These are phyloP conservation scores for Habroteleia sp. DNA, from an alignment of 2,888 invertebrate species.

Conservation along the genomic window DNA sequence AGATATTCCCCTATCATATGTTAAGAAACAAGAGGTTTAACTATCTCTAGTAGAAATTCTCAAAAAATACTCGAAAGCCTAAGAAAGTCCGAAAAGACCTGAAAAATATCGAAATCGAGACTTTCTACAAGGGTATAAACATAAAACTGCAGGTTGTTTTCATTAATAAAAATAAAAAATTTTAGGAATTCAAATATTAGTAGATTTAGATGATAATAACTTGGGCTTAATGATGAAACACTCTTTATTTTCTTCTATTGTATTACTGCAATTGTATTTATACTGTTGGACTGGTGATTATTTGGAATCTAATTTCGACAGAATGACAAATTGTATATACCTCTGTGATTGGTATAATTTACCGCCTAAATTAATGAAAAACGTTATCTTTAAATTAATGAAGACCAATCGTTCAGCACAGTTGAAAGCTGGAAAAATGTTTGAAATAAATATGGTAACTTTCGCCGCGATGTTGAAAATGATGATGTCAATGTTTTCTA, in stretches of 20 bases:
- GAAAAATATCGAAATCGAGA: too few species aligned
- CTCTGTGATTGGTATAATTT: conserved; percentile 49
- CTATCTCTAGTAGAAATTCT: too few species aligned
- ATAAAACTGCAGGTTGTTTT: too few species aligned
- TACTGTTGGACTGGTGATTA: conserved; percentile 56
- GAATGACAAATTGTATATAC: conserved; percentile 42
- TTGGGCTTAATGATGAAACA: conserved; percentile 36
- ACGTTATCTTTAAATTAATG: conserved; percentile 40
- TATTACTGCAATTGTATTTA: conserved; percentile 54
- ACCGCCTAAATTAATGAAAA: conserved; percentile 38
- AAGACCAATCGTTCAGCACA: conserved; percentile 41
- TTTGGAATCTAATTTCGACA: conserved; percentile 52
- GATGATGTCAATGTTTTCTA: conserved; percentile 62
- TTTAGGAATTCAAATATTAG: conserved; percentile 58
- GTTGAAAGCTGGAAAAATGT: conserved; percentile 49
- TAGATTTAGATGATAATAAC: conserved; percentile 40
- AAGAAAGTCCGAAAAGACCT: too few species aligned
- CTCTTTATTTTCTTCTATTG: conserved; percentile 32
- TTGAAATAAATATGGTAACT: conserved; percentile 51
- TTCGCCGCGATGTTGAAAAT: conserved; percentile 59
- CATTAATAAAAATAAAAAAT: not conserved
- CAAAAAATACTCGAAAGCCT: too few species aligned
- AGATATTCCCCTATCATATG: too few species aligned
- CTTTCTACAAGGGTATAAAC: too few species aligned
- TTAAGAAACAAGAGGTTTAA: too few species aligned